Evolutionary conservation across 2,888 invertebrate species (phyloP).

Genomic region (Autographa gamma): DNA sequence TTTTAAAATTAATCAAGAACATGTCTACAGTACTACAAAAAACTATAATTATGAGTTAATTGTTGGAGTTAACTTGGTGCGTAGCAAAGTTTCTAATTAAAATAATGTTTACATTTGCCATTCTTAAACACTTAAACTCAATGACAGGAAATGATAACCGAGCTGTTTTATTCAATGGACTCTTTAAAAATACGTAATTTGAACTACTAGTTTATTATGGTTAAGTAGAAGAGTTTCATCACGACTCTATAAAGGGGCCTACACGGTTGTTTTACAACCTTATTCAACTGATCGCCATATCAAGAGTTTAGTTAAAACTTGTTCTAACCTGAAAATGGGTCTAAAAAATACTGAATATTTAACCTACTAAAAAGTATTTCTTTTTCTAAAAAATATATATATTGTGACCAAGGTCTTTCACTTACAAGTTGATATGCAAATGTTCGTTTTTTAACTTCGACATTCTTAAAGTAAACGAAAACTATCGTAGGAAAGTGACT

Average conservation of each 20-base stretch:
- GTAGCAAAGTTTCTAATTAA: conserved; percentile 6
- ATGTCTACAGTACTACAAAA: conserved; percentile 24
- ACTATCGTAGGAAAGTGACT: too few relatives aligned
- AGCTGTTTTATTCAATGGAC: conserved; percentile 31
- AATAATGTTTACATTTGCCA: conserved; percentile 38
- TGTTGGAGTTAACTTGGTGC: not conserved
- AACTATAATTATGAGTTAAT: conserved; percentile 6
- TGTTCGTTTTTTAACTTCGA: too few relatives aligned
- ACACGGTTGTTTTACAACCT: not conserved
- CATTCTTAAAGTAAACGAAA: too few relatives aligned
- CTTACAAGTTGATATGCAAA: too few relatives aligned
- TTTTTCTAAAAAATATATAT: too few relatives aligned
- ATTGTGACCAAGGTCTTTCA: too few relatives aligned
- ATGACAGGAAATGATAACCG: conserved; percentile 39
- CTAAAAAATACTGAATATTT: too few relatives aligned
- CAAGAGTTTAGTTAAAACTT: too few relatives aligned
- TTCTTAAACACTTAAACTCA: conserved; percentile 29
- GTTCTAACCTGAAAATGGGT: too few relatives aligned
- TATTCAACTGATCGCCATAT: too few relatives aligned
- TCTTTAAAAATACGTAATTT: conserved; percentile 15
- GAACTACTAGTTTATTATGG: conserved; percentile 19
- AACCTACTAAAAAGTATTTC: too few relatives aligned
- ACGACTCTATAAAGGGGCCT: not conserved
- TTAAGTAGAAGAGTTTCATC: not conserved
- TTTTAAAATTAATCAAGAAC: conserved; percentile 33